A percentile compares a stretch with the other conserved stretches of the same genome.
Evolutionary conservation across 1,140 invertebrate genomes (phyloP).

Genomic region (Heterodera schachtii): DNA sequence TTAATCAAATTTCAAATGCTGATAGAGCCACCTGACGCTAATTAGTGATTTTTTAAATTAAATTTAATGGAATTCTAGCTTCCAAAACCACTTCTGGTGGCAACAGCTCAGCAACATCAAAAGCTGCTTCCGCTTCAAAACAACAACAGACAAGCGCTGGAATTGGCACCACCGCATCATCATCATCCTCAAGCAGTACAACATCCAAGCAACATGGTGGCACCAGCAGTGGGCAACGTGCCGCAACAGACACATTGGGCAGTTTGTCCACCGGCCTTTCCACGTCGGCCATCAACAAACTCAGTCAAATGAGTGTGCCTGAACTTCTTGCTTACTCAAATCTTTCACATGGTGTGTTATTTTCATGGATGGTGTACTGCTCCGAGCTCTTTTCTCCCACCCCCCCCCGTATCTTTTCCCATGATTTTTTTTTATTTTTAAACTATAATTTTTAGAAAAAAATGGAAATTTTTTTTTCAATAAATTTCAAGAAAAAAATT

Average conservation of each 20-base stretch:
- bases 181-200: conserved; percentile 33
- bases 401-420: too few species aligned
- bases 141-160: conserved; percentile 21
- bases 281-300: conserved; percentile 30
- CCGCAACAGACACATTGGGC: background rate
- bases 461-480: too few species aligned
- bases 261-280: conserved; percentile 26
- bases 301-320: conserved; percentile 35
- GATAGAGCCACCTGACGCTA: too few species aligned
- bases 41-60: too few species aligned
- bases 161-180: conserved; percentile 18
- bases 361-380: conserved; percentile 2
- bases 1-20: too few species aligned
- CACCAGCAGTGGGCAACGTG: conserved; percentile 29
- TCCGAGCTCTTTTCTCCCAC: too few species aligned
- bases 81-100: too few species aligned
- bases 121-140: background rate
- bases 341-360: conserved; percentile 24
- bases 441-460: too few species aligned
- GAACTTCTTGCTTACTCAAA: conserved; percentile 42
- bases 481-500: too few species aligned
- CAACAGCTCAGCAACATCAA: background rate
- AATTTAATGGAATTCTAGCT: too few species aligned
- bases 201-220: conserved; percentile 33
- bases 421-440: too few species aligned